phyloP scores from a whole-genome alignment of 2,888 invertebrate species.

The Ichneumoninae sp. region DNA sequence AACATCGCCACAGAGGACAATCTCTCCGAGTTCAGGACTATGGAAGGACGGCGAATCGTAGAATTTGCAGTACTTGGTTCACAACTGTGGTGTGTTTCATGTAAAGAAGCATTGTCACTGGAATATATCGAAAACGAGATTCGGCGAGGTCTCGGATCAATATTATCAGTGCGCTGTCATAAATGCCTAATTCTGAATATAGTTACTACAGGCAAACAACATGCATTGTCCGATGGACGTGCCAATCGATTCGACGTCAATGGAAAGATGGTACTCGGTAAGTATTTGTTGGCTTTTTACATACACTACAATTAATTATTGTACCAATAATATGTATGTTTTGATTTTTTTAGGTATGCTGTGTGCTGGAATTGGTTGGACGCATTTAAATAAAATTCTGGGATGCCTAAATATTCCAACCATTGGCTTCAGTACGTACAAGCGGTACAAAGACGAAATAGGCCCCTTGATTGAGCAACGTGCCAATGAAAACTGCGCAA shows the following conservation, averaged over 20 bases:
- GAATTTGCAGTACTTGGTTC: constrained; percentile 42
- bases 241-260: constrained; percentile 35
- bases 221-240: too few relatives aligned
- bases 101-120: constrained; percentile 55
- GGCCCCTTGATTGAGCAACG: constrained; percentile 48
- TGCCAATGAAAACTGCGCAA: constrained; percentile 48
- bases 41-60: constrained; percentile 53
- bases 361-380: constrained; percentile 46
- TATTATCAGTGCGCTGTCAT: too few relatives aligned
- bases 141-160: constrained; percentile 13
- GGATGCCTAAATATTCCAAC: constrained; percentile 54
- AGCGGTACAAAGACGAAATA: constrained; percentile 54
- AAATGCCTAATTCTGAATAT: too few relatives aligned
- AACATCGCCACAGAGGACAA: not conserved
- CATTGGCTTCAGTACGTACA: constrained; percentile 43
- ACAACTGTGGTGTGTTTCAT: constrained; percentile 59
- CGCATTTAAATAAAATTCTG: constrained; percentile 50
- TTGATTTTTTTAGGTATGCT: constrained; percentile 27
- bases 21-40: not conserved
- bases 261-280: constrained; percentile 22
- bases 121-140: constrained; percentile 52
- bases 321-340: constrained; percentile 3
- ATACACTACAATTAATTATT: not conserved
- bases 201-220: too few relatives aligned
- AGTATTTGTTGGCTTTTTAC: constrained; percentile 1